A percentile compares a stretch with the other conserved stretches of the same genome.
Conservation (phyloP, 2,888 invertebrate genomes). For the Chymomyza procnemis region DNA sequence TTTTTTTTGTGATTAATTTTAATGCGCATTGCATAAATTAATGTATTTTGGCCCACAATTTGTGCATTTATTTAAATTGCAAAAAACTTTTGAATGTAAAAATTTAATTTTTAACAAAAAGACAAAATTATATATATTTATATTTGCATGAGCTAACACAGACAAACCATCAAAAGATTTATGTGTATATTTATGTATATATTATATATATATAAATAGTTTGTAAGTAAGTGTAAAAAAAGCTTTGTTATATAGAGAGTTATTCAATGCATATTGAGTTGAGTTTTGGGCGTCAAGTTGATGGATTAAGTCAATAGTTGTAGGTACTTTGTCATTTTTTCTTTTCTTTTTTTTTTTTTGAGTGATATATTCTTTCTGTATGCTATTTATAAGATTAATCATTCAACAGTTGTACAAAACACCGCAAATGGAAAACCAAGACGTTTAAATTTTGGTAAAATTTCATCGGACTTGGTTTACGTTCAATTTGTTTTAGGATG, state of each 20-base stretch:
- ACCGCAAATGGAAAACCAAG: slow-evolving; percentile 55
- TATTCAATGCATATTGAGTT: slow-evolving; percentile 13
- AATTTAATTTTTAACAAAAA: slow-evolving; percentile 5
- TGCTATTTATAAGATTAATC: not conserved
- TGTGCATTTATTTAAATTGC: slow-evolving; percentile 63
- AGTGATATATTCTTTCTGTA: slow-evolving; percentile 5
- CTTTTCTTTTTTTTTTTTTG: not conserved
- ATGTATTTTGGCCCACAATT: slow-evolving; percentile 28
- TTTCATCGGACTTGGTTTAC: slow-evolving; percentile 15
- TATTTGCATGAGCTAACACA: slow-evolving; percentile 24
- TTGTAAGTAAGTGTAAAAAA: slow-evolving; percentile 42
- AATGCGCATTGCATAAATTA: slow-evolving; percentile 38
- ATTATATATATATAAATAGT: slow-evolving; percentile 19
- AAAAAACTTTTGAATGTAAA: not conserved
- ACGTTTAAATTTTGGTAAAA: slow-evolving; percentile 18
- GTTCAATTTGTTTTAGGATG: slow-evolving; percentile 21
- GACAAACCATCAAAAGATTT: slow-evolving; percentile 20
- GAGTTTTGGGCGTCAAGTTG: not conserved
- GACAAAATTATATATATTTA: slow-evolving; percentile 9
- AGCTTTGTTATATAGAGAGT: slow-evolving; percentile 45
- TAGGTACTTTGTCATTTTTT: not conserved
- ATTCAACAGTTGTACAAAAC: slow-evolving; percentile 25
- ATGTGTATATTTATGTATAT: slow-evolving; percentile 8
- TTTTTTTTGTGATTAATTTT: slow-evolving; percentile 32
- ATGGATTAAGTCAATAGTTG: not conserved